phyloP scores from a whole-genome alignment of 2,888 invertebrate genomes.

The Sericinus montela region DNA sequence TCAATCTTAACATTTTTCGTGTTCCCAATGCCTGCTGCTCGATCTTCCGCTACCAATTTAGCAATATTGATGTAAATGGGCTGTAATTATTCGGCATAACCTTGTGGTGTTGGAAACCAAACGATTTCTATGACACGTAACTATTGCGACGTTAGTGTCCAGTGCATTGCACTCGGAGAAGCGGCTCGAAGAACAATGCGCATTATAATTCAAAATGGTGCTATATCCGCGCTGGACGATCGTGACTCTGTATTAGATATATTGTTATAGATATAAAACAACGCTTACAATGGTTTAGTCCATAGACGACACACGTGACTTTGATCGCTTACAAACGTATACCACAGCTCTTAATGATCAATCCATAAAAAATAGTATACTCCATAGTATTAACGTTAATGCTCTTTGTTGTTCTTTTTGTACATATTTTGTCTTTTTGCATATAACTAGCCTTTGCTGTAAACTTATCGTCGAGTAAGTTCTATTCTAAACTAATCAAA shows the following conservation, averaged over 20 bases:
- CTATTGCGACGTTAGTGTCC: conserved; percentile 46
- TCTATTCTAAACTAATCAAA: too few relatives aligned
- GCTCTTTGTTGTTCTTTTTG: too few relatives aligned
- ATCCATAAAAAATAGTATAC: conserved; percentile 9
- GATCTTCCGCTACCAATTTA: not conserved
- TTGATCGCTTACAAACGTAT: conserved; percentile 1
- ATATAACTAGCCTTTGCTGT: too few relatives aligned
- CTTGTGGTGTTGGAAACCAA: not conserved
- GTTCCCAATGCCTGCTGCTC: not conserved
- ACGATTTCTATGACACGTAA: conserved; percentile 65
- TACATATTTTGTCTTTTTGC: conserved; percentile 9
- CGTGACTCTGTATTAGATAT: conserved; percentile 46
- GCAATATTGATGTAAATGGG: not conserved
- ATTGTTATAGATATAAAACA: conserved; percentile 6
- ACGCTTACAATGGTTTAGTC: conserved; percentile 29
- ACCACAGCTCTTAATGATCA: not conserved
- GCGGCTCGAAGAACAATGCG: conserved; percentile 63
- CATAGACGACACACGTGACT: conserved; percentile 38
- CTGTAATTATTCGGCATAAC: not conserved
- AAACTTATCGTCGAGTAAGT: too few relatives aligned
- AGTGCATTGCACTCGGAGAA: conserved; percentile 68
- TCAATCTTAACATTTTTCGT: not conserved
- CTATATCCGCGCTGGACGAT: conserved; percentile 70
- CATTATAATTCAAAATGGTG: conserved; percentile 75
- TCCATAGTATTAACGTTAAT: too few relatives aligned